These are phyloP conservation scores for Eupithecia exiguata DNA, from an alignment of 2,888 invertebrate species.

Conservation along the genomic window DNA sequence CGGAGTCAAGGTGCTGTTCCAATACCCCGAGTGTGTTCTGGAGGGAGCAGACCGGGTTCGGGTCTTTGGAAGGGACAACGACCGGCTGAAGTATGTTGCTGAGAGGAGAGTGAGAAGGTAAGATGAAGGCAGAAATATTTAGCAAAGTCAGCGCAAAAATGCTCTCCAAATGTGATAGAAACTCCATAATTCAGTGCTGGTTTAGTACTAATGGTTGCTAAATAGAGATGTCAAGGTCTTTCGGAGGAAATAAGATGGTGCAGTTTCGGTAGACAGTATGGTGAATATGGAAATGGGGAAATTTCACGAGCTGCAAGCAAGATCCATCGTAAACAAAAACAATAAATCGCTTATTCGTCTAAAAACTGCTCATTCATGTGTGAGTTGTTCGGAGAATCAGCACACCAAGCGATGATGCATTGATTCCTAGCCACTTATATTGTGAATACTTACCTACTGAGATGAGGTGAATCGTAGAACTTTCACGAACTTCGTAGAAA, in stretches of 20 bases:
- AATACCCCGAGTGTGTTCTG: slow-evolving; percentile 92
- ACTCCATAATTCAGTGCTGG: not conserved
- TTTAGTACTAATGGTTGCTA: not conserved
- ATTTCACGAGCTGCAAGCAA: no score
- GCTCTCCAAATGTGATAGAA: not conserved
- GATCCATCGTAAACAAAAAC: no score
- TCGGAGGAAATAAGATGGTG: not conserved
- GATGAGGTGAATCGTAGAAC: not conserved
- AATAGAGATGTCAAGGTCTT: not conserved
- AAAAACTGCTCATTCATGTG: not conserved
- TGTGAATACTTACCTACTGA: not conserved
- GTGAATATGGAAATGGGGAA: no score
- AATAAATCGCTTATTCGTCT: no score
- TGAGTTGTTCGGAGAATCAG: not conserved
- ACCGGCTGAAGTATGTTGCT: slow-evolving; percentile 71
- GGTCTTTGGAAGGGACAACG: slow-evolving; percentile 88
- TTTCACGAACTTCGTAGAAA: slow-evolving; percentile 3
- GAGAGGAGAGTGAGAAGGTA: slow-evolving; percentile 74
- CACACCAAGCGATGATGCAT: no score
- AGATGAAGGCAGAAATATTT: slow-evolving; percentile 14
- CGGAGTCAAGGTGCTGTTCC: slow-evolving; percentile 91
- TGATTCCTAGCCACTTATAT: not conserved
- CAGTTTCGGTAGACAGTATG: not conserved
- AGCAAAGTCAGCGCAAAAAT: not conserved
- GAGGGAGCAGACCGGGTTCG: slow-evolving; percentile 90